Conservation (phyloP, 2,797 vertebrate genomes). For the Sebastes hopkinsi region DNA sequence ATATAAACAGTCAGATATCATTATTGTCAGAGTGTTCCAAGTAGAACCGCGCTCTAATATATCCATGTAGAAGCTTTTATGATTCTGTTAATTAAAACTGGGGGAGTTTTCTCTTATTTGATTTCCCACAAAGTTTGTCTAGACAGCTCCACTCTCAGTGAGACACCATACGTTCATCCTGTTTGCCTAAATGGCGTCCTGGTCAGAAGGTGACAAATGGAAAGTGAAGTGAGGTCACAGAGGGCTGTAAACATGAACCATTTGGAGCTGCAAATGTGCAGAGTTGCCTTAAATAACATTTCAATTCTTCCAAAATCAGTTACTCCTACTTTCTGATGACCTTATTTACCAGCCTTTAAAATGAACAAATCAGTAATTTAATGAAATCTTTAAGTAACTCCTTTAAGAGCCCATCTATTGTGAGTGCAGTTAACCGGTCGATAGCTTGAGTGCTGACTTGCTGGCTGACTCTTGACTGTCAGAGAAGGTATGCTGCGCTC, state of each 20-base stretch:
- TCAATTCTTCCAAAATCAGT: background rate
- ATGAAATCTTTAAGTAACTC: background rate
- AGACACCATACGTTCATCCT: background rate
- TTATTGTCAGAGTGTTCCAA: too few relatives aligned
- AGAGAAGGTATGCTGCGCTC: conserved; percentile 68
- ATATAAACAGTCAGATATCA: too few relatives aligned
- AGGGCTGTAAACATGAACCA: conserved; percentile 1
- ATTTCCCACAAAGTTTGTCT: background rate
- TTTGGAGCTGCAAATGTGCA: background rate
- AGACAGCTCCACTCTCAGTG: background rate
- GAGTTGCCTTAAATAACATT: background rate
- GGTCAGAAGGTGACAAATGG: background rate
- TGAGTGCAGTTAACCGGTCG: conserved; percentile 14
- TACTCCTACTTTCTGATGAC: background rate
- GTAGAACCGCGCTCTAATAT: too few relatives aligned
- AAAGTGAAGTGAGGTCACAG: conserved; percentile 10
- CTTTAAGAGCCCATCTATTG: background rate
- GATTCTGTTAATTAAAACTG: background rate
- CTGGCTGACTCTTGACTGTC: conserved; percentile 52
- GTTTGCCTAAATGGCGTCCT: background rate
- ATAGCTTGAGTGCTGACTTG: background rate
- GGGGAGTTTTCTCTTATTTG: background rate
- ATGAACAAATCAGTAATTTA: background rate
- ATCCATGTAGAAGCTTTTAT: background rate
- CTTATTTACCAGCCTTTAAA: background rate